Base-by-base conservation (phyloP, 2,888 invertebrate genomes). In the Epirrhoe tristata region DNA sequence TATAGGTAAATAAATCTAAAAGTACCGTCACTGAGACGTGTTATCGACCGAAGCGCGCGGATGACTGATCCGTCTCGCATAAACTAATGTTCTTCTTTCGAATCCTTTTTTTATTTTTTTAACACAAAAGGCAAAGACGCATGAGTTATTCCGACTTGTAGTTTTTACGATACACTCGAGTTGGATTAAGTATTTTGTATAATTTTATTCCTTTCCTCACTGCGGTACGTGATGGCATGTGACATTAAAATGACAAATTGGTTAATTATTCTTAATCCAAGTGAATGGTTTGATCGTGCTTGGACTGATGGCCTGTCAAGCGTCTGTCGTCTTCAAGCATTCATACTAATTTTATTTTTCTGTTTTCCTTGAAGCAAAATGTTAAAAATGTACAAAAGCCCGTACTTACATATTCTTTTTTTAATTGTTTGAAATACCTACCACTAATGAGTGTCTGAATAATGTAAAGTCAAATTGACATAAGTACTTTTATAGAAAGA, bases 161-260 rank as follows among this genome's bases (percentile, higher is more conserved):
- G 90, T 91, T 92, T 91, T 93, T 90, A 92, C 88, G 89, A 88
- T 89, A 89, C 82, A 82, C 83, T 85, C 81, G 81, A 82, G 81
- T 83, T 86, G 92, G 92, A 93, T 93, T 92, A 92, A 90, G 88
- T 86, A 84, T 87, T 87, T 88, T 85, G 85, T 89, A 86, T 83
- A 85, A 86, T 86, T 87, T 90, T 87, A 85, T 90, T 85, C 79
- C 82, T 85, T 80, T 80, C 77, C 77, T 79, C 77, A 80, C 72
- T 68, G 62, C 61, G 77, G 82, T 83, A 91, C 93, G 93, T 93
- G 93, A 90, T 88, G 93, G 92, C 91, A 92, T 93, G 92, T 91
- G 91, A 92, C 93, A 91, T 93, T 91, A 91, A 93, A 93, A 93
- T 93, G 93, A 93, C 88, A 91, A 92, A 93, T 93, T 87, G 87